These are phyloP conservation scores for Sorex maritimensis DNA, from an alignment of 2,797 vertebrate species.

Conservation along the genomic window DNA sequence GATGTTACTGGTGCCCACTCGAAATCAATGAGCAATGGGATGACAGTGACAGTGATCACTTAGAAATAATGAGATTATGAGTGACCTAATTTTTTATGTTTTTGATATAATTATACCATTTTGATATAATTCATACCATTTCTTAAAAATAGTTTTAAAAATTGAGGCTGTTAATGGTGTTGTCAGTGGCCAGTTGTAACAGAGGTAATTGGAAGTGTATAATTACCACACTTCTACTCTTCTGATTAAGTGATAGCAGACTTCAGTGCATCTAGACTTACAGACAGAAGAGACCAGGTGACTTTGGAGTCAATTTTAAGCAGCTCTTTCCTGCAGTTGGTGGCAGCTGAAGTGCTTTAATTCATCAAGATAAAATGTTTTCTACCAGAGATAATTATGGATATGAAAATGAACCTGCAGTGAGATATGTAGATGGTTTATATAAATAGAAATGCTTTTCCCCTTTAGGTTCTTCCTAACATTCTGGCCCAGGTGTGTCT, in stretches of 20 bases:
- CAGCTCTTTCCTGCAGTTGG: constrained; percentile 58
- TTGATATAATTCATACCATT: not conserved
- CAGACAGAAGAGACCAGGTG: not conserved
- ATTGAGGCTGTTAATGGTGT: constrained; percentile 11
- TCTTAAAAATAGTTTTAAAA: not conserved
- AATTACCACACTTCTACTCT: not conserved
- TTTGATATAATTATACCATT: not conserved
- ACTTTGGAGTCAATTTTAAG: constrained; percentile 41
- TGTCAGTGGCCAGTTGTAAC: not conserved
- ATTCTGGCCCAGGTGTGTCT: constrained; percentile 18
- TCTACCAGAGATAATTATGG: not conserved
- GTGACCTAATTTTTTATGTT: constrained; percentile 43
- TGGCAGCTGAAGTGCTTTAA: constrained; percentile 67
- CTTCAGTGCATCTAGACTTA: constrained; percentile 8
- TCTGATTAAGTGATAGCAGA: not conserved
- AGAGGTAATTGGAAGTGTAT: constrained; percentile 2
- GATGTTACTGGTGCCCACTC: too few species aligned
- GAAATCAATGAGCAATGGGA: too few species aligned
- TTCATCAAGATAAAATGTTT: constrained; percentile 74
- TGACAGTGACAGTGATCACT: too few species aligned
- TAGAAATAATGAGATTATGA: not conserved
- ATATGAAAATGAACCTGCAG: constrained; percentile 63
- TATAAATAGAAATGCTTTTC: constrained; percentile 11
- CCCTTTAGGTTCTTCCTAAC: constrained; percentile 34
- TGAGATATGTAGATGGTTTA: not conserved